A percentile compares a stretch with the other conserved stretches of the same genome.
Conservation (phyloP, 35 echinoderm and acorn worm genomes). For the Apostichopus californicus region DNA sequence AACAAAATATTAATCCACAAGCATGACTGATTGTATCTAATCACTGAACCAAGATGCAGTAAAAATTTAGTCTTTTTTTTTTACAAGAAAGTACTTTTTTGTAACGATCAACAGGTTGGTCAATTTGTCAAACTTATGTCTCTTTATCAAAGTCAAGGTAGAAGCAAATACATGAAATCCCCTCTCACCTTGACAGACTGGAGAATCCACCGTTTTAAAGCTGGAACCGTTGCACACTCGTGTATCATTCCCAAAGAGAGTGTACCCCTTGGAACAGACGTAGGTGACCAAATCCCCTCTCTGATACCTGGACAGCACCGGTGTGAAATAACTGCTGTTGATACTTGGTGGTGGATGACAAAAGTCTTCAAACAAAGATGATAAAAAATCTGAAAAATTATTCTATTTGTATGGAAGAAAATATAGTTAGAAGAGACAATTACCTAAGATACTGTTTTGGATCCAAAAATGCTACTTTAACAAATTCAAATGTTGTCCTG, state of each 20-base stretch:
- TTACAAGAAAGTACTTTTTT: too few species aligned
- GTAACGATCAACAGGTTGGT: too few species aligned
- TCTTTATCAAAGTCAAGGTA: too few species aligned
- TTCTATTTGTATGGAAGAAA: too few species aligned
- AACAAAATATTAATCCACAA: too few species aligned
- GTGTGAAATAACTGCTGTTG: neutral
- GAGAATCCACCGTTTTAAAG: neutral
- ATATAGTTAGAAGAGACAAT: too few species aligned
- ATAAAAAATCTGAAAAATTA: too few species aligned
- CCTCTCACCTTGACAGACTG: neutral
- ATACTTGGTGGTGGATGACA: constrained; percentile 14
- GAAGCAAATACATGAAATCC: neutral
- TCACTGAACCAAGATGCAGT: too few species aligned
- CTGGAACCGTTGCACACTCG: neutral
- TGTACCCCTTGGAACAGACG: neutral
- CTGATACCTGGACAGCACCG: neutral
- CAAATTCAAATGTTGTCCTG: too few species aligned
- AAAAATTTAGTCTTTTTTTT: too few species aligned
- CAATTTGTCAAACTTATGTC: too few species aligned
- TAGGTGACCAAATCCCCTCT: neutral
- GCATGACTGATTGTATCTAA: too few species aligned
- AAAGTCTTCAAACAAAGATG: neutral
- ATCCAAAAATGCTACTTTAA: neutral
- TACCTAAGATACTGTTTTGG: neutral
- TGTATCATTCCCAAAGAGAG: neutral